Evolutionary conservation across 2,797 vertebrate species (phyloP), one percentile per base, ranked within the genome.

Genomic region (Moxostoma hubbsi): DNA sequence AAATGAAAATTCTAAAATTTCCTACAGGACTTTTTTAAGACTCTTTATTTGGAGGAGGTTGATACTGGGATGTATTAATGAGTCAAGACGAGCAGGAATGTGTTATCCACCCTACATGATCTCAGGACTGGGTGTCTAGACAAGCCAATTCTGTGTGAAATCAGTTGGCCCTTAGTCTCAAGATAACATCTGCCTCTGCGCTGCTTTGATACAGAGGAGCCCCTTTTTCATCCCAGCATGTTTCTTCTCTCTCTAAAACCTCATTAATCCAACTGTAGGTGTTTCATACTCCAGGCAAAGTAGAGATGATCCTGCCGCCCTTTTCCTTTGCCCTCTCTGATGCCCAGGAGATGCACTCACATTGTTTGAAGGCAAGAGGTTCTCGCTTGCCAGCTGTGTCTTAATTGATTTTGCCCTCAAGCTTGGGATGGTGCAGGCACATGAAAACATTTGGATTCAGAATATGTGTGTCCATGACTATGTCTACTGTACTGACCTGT

Each of bases 211-310:
- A 64, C 58, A 53, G 54, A 7, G 9, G 18, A 61, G 71, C 36
- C 47, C 13, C 8, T 7, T 82, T 88, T 87, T 88, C 84, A 86
- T 84, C 85, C 80, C 82, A 88, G 84, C 82, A 72, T 73, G 82
- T 81, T 86, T 71, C 81, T 81, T 81, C 83, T 86, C 77, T 77
- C 83, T 82, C 73, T 78, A 88, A 88, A 89, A 84, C 81, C 83
- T 67, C 86, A 86, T 83, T 91, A 92, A 87, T 90, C 88, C 86
- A 86, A 82, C 78, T 69, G 70, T 57, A 75, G 82, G 81, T 85
- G 71, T 75, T 83, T 84, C 83, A 81, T 76, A 88, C 85, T 89
- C 78, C 50, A 66, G 68, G 76, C 59, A 74, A 73, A 77, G 61
- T 12, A 58, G 68, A 77, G 71, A 47, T 5, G 36, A 76, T 71